Base-by-base conservation (phyloP, 2,888 invertebrate species). In the Eupithecia vulgata region DNA sequence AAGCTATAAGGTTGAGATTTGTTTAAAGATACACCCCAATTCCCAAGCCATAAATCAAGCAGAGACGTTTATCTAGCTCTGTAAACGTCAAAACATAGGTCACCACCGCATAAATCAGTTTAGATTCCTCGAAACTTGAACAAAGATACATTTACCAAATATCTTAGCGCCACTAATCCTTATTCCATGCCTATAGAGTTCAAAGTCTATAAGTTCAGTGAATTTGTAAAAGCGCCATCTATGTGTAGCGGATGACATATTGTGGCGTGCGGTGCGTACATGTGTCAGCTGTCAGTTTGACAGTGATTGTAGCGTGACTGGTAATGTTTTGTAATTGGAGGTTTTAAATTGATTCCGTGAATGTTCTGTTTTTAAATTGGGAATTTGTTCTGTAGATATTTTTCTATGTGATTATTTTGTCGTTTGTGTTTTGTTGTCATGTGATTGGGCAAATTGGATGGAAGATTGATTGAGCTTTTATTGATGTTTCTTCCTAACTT, bases 21-120 rank as follows among this genome's bases (percentile, higher is more conserved):
- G 40, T n/a, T 21, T 37, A 25, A 25, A 37, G 40, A 40, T 3
- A 37, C 21, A 65, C 40, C 37, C 35, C 40, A n/a, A 62, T 37
- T 37, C 34, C 67, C 71, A 69, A 37, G 71, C 57, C 67, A 72
- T 84, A 84, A 83, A 87, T 87, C 83, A 83, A 76, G 73, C 81
- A 80, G 62, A 75, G 81, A 82, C 82, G 74, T 80, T 76, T 80
- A 80, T 78, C 81, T 80, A 78, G 79, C 81, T 84, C 77, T 76
- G 79, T 74, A 76, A 80, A 83, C 79, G 85, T 86, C 86, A 86
- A 84, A 86, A 86, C 85, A 84, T 79, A 81, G 82, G 82, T 83
- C 82, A 78, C 79, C 75, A 73, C 77, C 76, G 78, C 76, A 78
- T 85, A 83, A 85, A 85, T 86, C 84, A 82, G 70, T 69, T 62